A percentile compares a stretch with the other conserved stretches of the same genome.
Conservation (phyloP, 1,140 invertebrate species). For the Pseudomyrmex dendroicus region DNA sequence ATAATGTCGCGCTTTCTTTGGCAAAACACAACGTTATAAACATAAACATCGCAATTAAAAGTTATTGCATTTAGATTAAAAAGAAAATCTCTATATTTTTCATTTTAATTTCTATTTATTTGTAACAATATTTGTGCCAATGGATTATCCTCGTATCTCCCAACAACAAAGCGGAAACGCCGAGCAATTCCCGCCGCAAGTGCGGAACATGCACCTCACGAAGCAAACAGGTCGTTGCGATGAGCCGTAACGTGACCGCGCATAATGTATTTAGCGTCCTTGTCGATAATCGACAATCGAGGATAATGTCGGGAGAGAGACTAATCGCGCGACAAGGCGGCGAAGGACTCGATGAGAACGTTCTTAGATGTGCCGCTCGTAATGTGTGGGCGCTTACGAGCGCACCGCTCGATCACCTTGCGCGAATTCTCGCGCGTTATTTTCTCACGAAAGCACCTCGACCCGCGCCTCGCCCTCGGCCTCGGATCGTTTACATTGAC, state of each 20-base stretch:
- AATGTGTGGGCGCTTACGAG: constrained; percentile 63
- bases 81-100: background rate
- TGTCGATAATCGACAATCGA: constrained; percentile 71
- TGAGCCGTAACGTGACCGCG: constrained; percentile 26
- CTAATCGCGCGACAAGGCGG: constrained; percentile 66
- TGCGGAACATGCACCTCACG: background rate
- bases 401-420: constrained; percentile 74
- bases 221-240: constrained; percentile 53
- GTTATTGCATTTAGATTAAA: background rate
- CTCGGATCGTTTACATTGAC: constrained; percentile 57
- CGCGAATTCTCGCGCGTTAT: constrained; percentile 73
- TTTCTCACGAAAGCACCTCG: constrained; percentile 69
- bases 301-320: constrained; percentile 71
- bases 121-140: constrained; percentile 16
- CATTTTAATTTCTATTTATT: background rate
- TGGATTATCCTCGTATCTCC: background rate
- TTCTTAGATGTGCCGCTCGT: constrained; percentile 54
- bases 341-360: constrained; percentile 68
- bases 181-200: constrained; percentile 7
- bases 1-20: background rate
- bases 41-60: background rate
- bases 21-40: background rate
- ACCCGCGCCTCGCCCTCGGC: constrained; percentile 47
- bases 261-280: constrained; percentile 72
- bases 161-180: background rate